Percentiles rank a stretch among this genome's conserved stretches.
Evolutionary conservation across 2,113 vertebrate species (phyloP).

Genomic region (Balaeniceps rex): DNA sequence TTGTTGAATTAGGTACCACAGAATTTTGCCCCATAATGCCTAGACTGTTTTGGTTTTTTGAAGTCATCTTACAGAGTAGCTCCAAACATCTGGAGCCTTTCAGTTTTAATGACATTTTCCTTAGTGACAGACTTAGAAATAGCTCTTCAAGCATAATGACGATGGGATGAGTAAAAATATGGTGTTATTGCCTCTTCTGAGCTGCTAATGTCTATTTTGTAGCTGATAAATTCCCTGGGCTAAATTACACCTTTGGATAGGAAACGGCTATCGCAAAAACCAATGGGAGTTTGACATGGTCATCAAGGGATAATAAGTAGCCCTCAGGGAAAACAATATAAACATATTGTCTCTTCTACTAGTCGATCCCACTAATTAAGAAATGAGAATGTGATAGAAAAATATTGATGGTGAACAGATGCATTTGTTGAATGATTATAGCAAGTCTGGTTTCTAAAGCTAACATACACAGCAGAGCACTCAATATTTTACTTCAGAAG

Average conservation of each 20-base stretch:
- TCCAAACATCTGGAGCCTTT: not conserved
- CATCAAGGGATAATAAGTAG: not conserved
- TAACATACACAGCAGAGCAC: not conserved
- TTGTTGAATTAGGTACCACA: not conserved
- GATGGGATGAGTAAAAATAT: not conserved
- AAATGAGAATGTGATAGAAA: not conserved
- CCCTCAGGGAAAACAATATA: not conserved
- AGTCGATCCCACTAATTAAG: not conserved
- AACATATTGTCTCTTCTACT: not conserved
- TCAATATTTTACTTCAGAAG: not conserved
- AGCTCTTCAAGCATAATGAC: not conserved
- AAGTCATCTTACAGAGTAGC: not conserved
- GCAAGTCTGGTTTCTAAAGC: not conserved
- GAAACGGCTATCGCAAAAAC: not conserved
- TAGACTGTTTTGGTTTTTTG: not conserved
- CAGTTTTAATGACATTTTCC: not conserved
- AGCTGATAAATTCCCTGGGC: not conserved
- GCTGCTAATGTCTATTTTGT: constrained; percentile 2
- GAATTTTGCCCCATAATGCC: not conserved
- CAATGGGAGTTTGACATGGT: not conserved
- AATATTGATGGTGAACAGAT: not conserved
- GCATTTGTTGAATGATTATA: not conserved
- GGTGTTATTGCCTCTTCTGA: not conserved
- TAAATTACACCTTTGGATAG: not conserved
- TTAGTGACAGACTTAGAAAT: not conserved